Percentiles rank a stretch among this genome's conserved stretches.
Evolutionary conservation across 1,140 invertebrate genomes (phyloP).

Genomic region (Melanaphis sacchari): DNA sequence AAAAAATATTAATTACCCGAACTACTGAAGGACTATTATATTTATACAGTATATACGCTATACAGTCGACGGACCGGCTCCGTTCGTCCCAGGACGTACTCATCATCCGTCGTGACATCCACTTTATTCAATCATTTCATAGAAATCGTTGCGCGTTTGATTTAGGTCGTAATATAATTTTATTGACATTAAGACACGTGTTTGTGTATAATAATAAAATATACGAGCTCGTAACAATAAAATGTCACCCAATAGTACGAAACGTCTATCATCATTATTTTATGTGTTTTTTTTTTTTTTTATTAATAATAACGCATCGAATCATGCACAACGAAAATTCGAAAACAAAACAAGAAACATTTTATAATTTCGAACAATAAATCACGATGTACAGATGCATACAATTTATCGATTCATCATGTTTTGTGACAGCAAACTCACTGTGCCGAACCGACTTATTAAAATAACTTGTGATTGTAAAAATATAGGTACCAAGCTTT

Average conservation of each 20-base stretch:
- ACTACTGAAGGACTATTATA: background rate
- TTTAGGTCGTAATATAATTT: background rate
- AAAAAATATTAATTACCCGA: background rate
- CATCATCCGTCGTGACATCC: background rate
- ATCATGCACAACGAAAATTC: background rate
- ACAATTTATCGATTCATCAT: background rate
- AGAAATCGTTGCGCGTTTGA: background rate
- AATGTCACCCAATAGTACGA: background rate
- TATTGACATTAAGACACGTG: background rate
- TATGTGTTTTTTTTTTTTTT: background rate
- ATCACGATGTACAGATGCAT: background rate
- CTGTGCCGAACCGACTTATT: too few species aligned
- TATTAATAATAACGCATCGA: background rate
- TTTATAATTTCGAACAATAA: background rate
- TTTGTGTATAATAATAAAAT: too few species aligned
- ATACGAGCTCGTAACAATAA: background rate
- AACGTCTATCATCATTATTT: background rate
- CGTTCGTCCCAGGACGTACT: background rate
- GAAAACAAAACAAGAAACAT: background rate
- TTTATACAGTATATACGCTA: background rate
- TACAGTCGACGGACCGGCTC: background rate
- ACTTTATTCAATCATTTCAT: background rate
- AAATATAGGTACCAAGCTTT: too few species aligned
- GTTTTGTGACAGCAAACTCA: too few species aligned
- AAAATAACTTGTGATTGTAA: too few species aligned